A percentile compares a stretch with the other conserved stretches of the same genome.
Conservation (phyloP, 2,797 vertebrate genomes). For the Columba guinea region DNA sequence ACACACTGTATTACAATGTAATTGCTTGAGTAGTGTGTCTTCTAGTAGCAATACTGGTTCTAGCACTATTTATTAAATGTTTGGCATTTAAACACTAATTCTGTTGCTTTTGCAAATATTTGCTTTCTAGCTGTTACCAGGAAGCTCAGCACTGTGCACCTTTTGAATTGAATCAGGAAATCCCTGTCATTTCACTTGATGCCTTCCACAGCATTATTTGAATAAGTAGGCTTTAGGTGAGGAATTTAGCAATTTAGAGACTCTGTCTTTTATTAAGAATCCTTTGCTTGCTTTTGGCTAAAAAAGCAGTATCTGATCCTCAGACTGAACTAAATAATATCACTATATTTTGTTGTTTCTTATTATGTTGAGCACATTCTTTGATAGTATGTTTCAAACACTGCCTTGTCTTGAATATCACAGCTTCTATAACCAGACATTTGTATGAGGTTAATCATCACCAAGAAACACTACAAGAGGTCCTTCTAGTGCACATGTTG, state of each 20-base stretch:
- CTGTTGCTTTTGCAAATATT: constrained; percentile 6
- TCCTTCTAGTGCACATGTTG: background rate
- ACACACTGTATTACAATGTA: background rate
- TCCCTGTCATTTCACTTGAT: background rate
- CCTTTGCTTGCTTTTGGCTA: background rate
- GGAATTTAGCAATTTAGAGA: background rate
- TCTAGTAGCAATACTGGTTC: background rate
- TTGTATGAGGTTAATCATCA: background rate
- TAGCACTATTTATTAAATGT: background rate
- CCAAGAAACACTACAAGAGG: background rate
- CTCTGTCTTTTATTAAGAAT: background rate
- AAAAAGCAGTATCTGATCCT: background rate
- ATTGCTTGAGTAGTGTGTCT: background rate
- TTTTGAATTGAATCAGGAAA: background rate
- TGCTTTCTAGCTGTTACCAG: background rate
- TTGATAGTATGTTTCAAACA: background rate
- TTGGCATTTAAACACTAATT: constrained; percentile 6
- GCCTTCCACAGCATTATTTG: background rate
- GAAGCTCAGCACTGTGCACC: background rate
- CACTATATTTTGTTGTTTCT: background rate
- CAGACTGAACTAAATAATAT: background rate
- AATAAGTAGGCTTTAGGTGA: background rate
- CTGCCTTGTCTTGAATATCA: background rate
- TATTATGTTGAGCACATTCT: background rate
- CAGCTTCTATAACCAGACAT: background rate